phyloP scores from a whole-genome alignment of 2,888 invertebrate genomes.

The Trilocha varians region DNA sequence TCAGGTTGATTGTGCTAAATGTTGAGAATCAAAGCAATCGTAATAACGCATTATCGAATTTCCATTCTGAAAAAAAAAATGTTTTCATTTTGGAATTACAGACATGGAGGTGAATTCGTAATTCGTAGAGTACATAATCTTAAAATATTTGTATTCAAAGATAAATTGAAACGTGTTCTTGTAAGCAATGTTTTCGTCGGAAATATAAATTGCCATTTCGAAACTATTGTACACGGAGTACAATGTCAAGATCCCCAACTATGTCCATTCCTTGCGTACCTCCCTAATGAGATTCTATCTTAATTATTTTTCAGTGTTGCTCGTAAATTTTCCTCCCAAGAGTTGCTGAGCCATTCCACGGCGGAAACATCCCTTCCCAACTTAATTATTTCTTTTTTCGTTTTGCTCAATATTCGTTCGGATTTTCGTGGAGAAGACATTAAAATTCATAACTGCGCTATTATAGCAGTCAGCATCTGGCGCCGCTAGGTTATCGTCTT shows the following conservation, averaged over 20 bases:
- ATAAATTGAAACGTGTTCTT: no score
- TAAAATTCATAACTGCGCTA: constrained; percentile 65
- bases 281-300: constrained; percentile 49
- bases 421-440: constrained; percentile 55
- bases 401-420: constrained; percentile 58
- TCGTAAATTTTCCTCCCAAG: constrained; percentile 42
- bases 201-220: neutral
- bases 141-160: no score
- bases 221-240: constrained; percentile 5
- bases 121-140: neutral
- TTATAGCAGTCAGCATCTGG: constrained; percentile 64
- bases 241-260: constrained; percentile 4
- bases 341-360: constrained; percentile 43
- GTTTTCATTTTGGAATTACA: no score
- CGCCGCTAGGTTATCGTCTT: constrained; percentile 33
- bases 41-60: neutral
- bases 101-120: neutral
- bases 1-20: neutral
- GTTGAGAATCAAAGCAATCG: neutral
- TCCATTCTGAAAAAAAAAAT: no score
- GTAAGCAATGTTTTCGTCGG: neutral
- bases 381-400: constrained; percentile 58
- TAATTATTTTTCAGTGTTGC: constrained; percentile 53
- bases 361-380: constrained; percentile 48
- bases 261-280: constrained; percentile 21